Base-by-base conservation (phyloP, 2,797 vertebrate species). In the Lophius americanus region DNA sequence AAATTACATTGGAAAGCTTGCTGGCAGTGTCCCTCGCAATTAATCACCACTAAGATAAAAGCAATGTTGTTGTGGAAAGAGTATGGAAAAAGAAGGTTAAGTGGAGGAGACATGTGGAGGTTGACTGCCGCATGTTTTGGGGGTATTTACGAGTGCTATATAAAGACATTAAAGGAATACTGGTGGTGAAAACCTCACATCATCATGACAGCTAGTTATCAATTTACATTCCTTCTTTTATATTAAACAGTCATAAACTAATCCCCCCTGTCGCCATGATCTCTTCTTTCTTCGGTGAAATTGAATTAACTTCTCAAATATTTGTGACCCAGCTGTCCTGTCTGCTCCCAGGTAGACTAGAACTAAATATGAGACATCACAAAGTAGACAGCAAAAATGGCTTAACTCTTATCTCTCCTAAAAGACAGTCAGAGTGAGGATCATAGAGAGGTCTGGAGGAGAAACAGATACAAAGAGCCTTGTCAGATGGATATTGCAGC, bases 11-110 rank as follows among this genome's bases (percentile, higher is more conserved):
- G 44, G 75, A 86, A 73, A 62, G 85, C 79, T 87, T 73, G 76
- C 77, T 89, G 91, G 84, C 87, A 73, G 68, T 42, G 84, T 81
- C 82, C 47, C 39, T 73, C 13, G 12, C 48, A 76, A 85, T 91
- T 78, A 91, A 87, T 90, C 87, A 78, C 37, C 12, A 53, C 11
- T 48, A 56, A 82, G 72, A 87, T 82, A 83, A 82, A 78, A 71
- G 65, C 63, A 44, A 38, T 74, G 74, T 80, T 74, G 73, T 13
- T 61, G 51, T 9, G 46, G 58, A 50, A 39, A 32, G 2, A 57
- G 33, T 23, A 23, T 23, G 23, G 23, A 23, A 23, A 23, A 47
- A 58, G 38, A 41, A 38, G 36, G 51, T 60, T 49, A 52, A 67
- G 64, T 0, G 12, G 57, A 55, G 51, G 71, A 68, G 70, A 38